Conservation (phyloP, 2,888 invertebrate species). For the Rhopalosiphum nymphaeae region DNA sequence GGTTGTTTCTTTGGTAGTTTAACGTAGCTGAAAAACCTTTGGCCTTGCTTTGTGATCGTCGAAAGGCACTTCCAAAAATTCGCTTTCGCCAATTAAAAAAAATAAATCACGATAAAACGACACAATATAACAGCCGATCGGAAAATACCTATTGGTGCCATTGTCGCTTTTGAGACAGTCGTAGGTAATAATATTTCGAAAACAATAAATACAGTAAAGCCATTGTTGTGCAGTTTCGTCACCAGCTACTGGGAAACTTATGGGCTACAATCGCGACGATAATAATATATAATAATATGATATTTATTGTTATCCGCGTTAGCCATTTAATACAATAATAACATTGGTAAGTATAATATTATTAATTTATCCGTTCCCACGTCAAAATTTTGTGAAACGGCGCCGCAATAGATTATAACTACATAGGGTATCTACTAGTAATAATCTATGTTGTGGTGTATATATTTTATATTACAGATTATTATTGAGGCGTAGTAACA, state of each 20-base stretch:
- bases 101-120: slow-evolving; percentile 18
- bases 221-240: slow-evolving; percentile 30
- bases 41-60: background rate
- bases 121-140: background rate
- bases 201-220: slow-evolving; percentile 15
- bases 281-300: background rate
- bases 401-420: background rate
- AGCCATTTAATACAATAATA: background rate
- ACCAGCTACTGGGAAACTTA: background rate
- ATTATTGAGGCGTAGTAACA: background rate
- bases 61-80: slow-evolving; percentile 4
- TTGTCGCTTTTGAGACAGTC: background rate
- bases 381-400: background rate
- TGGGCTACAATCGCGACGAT: background rate
- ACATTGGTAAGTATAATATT: background rate
- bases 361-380: background rate
- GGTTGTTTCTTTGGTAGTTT: background rate
- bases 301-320: background rate
- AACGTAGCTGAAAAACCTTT: background rate
- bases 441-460: background rate
- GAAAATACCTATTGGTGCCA: background rate
- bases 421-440: background rate
- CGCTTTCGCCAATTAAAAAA: slow-evolving; percentile 34
- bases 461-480: background rate
- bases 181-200: slow-evolving; percentile 8